Base-by-base conservation (phyloP, 2,113 vertebrate genomes). In the Turnix velox region DNA sequence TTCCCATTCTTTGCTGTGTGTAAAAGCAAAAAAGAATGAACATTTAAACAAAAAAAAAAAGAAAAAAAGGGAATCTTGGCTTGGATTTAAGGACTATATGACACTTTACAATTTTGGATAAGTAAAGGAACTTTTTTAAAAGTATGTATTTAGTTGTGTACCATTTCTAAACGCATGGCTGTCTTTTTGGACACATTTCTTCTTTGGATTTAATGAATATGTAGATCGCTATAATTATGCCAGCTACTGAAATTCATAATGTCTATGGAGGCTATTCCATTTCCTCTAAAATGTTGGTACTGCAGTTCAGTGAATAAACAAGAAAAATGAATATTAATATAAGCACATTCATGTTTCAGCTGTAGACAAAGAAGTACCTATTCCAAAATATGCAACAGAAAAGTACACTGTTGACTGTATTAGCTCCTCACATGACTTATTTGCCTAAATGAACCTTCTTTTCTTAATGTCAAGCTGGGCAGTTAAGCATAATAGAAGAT, bases 1-100 rank as follows among this genome's bases (percentile, higher is more conserved):
- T 98, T 99, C 98, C 99, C 98, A 98, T 98, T 99, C 99, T 98
- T 98, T 98, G 96, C 98, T 98, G 97, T 46, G 73, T 83, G 96
- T 94, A 98, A 97, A 96, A 96, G 97, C 97, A 96, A 96, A 98
- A 98, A 97, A 98, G 98, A 92, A 95, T 65, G 92, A 96, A 84
- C 83, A 93, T 87, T 75, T 87, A 71, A 92, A 69, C 52, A 77
- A 73, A 10, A 48, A 25, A 8, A 57, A 92, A 78, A 90, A 97
- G 84, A 95, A 90, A n/a, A n/a, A n/a, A n/a, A n/a, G n/a, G n/a
- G n/a, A 79, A 48, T 85, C 89, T 93, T 90, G 88, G 91, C 87
- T 95, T n/a, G n/a, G 95, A 95, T 96, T 97, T 80, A 92, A 92
- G 84, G 91, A 86, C 92, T 92, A 96, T 84, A 96, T 76, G 89